Evolutionary conservation across 2,113 vertebrate genomes (phyloP), one percentile per base, ranked within the genome.

Genomic region (Oryzias javanicus): DNA sequence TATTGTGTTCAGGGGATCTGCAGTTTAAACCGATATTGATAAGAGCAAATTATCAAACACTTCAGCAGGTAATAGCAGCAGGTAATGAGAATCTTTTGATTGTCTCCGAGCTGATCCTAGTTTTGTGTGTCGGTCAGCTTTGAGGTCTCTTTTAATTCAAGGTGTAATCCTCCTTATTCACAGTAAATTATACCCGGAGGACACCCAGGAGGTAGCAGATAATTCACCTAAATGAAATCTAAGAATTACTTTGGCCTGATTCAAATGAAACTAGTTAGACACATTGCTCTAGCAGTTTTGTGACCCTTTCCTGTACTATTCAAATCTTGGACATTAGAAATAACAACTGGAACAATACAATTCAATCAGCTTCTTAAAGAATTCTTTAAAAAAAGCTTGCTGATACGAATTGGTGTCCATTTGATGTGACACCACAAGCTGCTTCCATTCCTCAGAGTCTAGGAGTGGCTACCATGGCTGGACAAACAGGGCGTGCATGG

Each of bases 161-260:
- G 74, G 87, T 82, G 55, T 81, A 76, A 88, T 88, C 67, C 71
- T 81, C 83, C 79, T 67, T 67, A 50, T 81, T 88, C 83, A 76
- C 49, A 76, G 80, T 80, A 76, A 86, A 86, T 83, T 61, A n/a
- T 53, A 74, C 72, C 63, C 58, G 25, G 20, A 68, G 69, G 76
- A 82, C 55, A 64, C 44, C 22, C 41, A 44, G 35, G 55, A 72
- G 60, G 44, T 20, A 67, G 63, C 57, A 67, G 68, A 81, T 64
- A 4, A 42, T 85, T 78, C 81, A 70, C 64, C 58, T 55, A 72
- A 29, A 64, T 54, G 42, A 76, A 70, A 64, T 29, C 22, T 58
- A 40, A 51, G 74, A 84, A 79, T 76, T 40, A 73, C 64, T 60
- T 73, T 65, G 52, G 29, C 42, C 35, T 29, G 57, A 41, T 78